Evolutionary conservation across 2,888 invertebrate species (phyloP).

Genomic region (Meloe dianella): DNA sequence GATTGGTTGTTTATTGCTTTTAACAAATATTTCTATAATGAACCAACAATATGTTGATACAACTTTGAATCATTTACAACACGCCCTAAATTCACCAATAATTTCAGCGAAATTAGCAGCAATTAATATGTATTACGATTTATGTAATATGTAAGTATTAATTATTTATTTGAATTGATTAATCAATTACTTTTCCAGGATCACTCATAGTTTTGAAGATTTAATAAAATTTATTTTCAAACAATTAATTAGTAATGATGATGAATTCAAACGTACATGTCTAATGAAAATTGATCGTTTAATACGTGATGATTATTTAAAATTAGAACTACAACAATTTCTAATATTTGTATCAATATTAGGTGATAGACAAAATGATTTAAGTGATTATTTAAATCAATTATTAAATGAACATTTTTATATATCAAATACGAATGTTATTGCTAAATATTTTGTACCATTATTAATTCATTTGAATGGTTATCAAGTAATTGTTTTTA

Average conservation of each 20-base stretch:
- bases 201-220: conserved; percentile 30
- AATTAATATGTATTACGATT: conserved; percentile 26
- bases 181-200: conserved; percentile 16
- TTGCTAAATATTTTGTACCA: conserved; percentile 25
- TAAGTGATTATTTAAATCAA: conserved; percentile 23
- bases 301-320: conserved; percentile 30
- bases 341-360: conserved; percentile 21
- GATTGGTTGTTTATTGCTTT: conserved; percentile 25
- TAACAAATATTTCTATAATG: conserved; percentile 24
- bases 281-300: conserved; percentile 29
- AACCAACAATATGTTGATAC: conserved; percentile 20
- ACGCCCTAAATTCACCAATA: conserved; percentile 20
- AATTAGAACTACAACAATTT: conserved; percentile 26
- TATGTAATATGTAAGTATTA: conserved; percentile 28
- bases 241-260: conserved; percentile 23
- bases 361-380: conserved; percentile 18
- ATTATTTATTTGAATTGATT: neutral
- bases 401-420: conserved; percentile 25
- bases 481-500: conserved; percentile 15
- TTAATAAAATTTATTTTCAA: conserved; percentile 25
- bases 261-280: conserved; percentile 29
- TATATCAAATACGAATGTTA: conserved; percentile 17
- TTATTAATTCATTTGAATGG: conserved; percentile 25
- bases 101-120: conserved; percentile 21
- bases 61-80: conserved; percentile 20